Conservation (phyloP, 2,113 vertebrate species). For the Syngnathus typhle region DNA sequence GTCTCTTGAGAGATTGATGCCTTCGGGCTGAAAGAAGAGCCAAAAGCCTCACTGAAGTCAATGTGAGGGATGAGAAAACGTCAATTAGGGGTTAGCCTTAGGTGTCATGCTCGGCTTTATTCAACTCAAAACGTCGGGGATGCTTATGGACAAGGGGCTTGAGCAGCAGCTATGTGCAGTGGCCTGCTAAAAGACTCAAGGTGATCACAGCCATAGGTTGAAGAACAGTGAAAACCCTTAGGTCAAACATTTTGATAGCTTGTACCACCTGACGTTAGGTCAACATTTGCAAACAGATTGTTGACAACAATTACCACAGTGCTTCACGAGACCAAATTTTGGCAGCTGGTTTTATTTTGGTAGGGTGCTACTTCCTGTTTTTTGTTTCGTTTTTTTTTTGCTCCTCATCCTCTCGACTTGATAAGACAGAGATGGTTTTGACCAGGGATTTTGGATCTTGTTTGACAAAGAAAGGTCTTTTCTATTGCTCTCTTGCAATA, state of each 20-base stretch:
- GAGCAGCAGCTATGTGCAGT: constrained; percentile 24
- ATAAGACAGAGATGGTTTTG: too few species aligned
- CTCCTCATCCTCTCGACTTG: too few species aligned
- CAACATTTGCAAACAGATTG: not conserved
- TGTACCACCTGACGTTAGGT: not conserved
- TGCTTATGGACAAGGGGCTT: constrained; percentile 18
- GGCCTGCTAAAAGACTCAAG: not conserved
- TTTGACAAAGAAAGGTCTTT: too few species aligned
- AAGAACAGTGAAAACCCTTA: not conserved
- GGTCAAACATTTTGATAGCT: not conserved
- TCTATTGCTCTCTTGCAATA: too few species aligned
- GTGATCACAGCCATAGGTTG: not conserved
- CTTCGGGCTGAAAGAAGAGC: constrained; percentile 56
- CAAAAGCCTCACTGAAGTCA: constrained; percentile 60
- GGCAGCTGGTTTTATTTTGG: not conserved
- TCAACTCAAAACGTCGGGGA: constrained; percentile 19
- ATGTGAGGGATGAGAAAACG: constrained; percentile 47
- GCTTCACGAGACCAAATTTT: not conserved
- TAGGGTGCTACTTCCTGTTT: not conserved
- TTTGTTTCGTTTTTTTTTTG: too few species aligned
- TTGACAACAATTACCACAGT: not conserved
- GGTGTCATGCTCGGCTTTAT: constrained; percentile 45
- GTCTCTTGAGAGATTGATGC: constrained; percentile 58
- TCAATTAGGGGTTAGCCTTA: constrained; percentile 62
- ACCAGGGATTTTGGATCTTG: too few species aligned